A percentile compares a stretch with the other conserved stretches of the same genome.
These are phyloP conservation scores for Onychostoma macrolepis DNA, from an alignment of 2,113 vertebrate genomes.

Conservation along the genomic window DNA sequence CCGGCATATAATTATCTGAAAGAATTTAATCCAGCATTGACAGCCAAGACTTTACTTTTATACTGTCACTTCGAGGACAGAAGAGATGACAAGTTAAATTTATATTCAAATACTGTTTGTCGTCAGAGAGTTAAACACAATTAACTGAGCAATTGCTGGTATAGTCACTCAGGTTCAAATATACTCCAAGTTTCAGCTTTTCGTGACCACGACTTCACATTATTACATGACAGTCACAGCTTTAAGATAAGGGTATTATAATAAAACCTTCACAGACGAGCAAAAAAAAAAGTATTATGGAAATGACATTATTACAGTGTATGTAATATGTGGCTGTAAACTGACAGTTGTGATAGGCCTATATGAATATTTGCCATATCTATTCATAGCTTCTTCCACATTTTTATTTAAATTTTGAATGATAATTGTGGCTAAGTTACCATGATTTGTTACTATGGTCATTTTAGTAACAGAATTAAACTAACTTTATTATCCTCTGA, in stretches of 20 bases:
- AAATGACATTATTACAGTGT: not conserved
- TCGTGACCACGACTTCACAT: not conserved
- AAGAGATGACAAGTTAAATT: not conserved
- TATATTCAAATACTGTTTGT: constrained; percentile 14
- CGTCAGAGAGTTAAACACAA: not conserved
- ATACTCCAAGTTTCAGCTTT: not conserved
- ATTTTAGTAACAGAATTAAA: not conserved
- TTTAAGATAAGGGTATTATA: constrained; percentile 21
- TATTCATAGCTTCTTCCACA: not conserved
- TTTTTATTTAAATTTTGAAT: not conserved
- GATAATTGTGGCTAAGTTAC: not conserved
- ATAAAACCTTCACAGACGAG: not conserved
- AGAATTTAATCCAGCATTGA: not conserved
- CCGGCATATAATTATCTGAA: constrained; percentile 8
- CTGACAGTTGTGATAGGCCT: not conserved
- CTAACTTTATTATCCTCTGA: not conserved
- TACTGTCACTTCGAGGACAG: not conserved
- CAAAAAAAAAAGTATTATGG: not conserved
- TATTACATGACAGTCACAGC: not conserved
- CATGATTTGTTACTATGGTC: not conserved
- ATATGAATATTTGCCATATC: not conserved
- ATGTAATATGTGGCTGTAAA: not conserved
- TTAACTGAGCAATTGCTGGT: not conserved
- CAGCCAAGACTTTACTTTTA: constrained; percentile 12
- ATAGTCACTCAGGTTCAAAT: not conserved